phyloP scores from a whole-genome alignment of 2,797 vertebrate genomes.

The Eupleurogrammus muticus region DNA sequence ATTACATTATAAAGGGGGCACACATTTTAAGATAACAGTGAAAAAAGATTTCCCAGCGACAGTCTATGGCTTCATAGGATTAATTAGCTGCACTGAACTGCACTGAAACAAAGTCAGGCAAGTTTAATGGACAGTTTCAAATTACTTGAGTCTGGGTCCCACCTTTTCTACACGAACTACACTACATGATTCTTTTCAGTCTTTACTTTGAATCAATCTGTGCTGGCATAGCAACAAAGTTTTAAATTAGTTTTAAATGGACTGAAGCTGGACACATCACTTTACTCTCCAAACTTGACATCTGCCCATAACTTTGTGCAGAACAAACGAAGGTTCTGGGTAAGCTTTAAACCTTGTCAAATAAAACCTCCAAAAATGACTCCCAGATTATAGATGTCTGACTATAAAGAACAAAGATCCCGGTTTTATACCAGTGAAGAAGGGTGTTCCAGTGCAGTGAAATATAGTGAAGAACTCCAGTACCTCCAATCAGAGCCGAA shows the following conservation, averaged over 20 bases:
- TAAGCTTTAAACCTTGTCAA: background rate
- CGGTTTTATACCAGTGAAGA: background rate
- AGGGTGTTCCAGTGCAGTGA: background rate
- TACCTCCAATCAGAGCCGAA: constrained; percentile 98
- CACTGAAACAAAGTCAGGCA: constrained; percentile 26
- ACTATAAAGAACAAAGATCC: background rate
- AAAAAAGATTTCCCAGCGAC: constrained; percentile 37
- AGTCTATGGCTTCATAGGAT: constrained; percentile 30
- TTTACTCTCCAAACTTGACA: constrained; percentile 12
- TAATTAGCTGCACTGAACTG: constrained; percentile 62
- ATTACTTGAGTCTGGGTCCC: constrained; percentile 52
- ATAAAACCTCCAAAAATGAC: too few relatives aligned
- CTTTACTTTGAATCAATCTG: constrained; percentile 63
- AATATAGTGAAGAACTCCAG: constrained; percentile 28
- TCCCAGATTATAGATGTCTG: too few relatives aligned
- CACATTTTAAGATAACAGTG: constrained; percentile 24
- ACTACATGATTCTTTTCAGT: constrained; percentile 59
- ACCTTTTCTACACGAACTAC: constrained; percentile 50
- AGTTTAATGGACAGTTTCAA: constrained; percentile 57
- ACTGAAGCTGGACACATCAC: constrained; percentile 26
- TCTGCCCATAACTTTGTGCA: constrained; percentile 4
- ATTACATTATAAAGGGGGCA: constrained; percentile 11
- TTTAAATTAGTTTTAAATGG: constrained; percentile 64
- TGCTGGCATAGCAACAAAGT: constrained; percentile 56
- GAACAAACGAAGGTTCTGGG: background rate